Base-by-base conservation (phyloP, 1,140 invertebrate genomes). In the Heterodera schachtii region DNA sequence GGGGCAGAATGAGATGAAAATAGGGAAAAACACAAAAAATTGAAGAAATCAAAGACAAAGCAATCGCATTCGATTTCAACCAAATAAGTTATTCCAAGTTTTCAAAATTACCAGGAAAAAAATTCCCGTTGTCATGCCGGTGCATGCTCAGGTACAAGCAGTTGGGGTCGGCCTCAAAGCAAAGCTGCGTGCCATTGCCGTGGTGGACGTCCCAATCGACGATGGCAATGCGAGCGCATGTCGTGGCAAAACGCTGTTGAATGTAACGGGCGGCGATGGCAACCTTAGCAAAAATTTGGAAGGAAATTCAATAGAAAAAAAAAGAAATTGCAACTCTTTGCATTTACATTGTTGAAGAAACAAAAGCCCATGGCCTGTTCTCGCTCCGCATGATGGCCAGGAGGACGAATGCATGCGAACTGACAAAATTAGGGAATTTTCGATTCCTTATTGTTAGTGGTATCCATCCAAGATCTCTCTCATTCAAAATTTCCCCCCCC, bases 141-240 rank as follows among this genome's bases (percentile, higher is more conserved):
- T 99, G 97, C 90, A 83, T 44, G 49, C 73, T 80, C 43, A 83
- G 13, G 66, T 84, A 83, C 44, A 83, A 43, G 84, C 98, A 95
- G 87, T 94, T 93, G 31, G 95, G 94, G 91, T 98, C 96, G 88
- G 96, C 94, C 91, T 98, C 98, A 91, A 98, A 98, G 91, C 96
- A 95, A 90, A 98, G 95, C 91, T 99, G 97, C 43, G 97, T 98
- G 71, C 97, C 97, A 92, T 99, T 99, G 19, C 98, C 97, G 92
- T 99, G 97, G 91, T 99, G 98, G 76, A 99, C 96, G 92, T 98
- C 97, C 97, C 97, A 99, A 91, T 99, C 97, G 41, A 99, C 93
- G 86, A 99, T 96, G 74, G 98, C 93, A 90, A 99, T 95, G 91
- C 94, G 94, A 86, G 66, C 60, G 70, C 81, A 86, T 16, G 94